These are phyloP conservation scores for Monodelphis domestica DNA, from an alignment of 2,797 vertebrate species.

Conservation along the genomic window DNA sequence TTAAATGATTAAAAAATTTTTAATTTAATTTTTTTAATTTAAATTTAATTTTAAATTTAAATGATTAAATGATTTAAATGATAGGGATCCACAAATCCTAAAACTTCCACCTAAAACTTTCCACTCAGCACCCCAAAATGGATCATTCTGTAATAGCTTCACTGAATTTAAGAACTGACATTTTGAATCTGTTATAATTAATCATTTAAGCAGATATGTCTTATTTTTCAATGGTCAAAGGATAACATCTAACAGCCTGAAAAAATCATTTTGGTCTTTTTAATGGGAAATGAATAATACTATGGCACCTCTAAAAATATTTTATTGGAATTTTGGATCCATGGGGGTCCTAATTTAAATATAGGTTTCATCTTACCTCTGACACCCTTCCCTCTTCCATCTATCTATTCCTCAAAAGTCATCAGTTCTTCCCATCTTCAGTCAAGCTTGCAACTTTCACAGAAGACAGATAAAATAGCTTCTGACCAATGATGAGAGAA, in stretches of 20 bases:
- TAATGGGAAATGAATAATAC: slow-evolving; percentile 30
- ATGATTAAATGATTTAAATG: no score
- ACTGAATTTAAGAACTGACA: slow-evolving; percentile 34
- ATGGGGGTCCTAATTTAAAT: neutral
- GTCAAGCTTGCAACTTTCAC: neutral
- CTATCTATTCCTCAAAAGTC: neutral
- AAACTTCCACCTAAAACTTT: no score
- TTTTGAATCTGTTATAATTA: slow-evolving; percentile 32
- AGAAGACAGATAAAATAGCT: neutral
- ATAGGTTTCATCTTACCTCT: neutral
- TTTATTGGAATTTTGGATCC: neutral
- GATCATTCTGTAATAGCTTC: neutral
- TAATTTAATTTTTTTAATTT: no score
- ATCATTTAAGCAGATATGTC: neutral
- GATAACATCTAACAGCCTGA: slow-evolving; percentile 2
- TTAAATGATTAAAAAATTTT: no score
- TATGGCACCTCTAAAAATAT: neutral
- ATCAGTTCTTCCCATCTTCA: neutral
- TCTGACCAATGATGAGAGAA: neutral
- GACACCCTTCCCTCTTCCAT: neutral
- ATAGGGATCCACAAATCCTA: neutral
- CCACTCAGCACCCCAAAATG: neutral
- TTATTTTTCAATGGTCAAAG: neutral
- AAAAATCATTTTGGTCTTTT: slow-evolving; percentile 34
- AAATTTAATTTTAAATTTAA: no score